Evolutionary conservation across 30 jellyfish, hydroid and myxozoan species (phyloP).

Genomic region (Nemopilema nomurai): DNA sequence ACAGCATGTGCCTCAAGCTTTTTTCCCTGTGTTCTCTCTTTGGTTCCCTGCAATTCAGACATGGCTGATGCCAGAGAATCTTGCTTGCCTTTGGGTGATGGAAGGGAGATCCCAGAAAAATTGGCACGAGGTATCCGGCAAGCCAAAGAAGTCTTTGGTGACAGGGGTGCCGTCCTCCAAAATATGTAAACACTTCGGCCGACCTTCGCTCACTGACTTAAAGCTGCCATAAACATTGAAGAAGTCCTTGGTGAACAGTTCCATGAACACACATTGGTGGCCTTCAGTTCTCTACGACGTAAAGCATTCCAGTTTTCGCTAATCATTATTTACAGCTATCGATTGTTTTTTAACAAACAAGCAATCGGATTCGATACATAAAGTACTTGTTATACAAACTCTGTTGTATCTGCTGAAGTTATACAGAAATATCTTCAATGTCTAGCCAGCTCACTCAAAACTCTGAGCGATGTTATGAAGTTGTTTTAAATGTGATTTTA

Average conservation of each 20-base stretch:
- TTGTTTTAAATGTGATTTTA: too few relatives aligned
- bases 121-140: constrained; percentile 38
- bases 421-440: too few relatives aligned
- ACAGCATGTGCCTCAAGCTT: too few relatives aligned
- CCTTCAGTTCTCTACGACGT: constrained; percentile 41
- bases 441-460: too few relatives aligned
- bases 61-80: background rate
- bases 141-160: constrained; percentile 56
- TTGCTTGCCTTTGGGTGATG: background rate
- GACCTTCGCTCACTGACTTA: constrained; percentile 59
- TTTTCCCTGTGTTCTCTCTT: background rate
- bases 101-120: constrained; percentile 50
- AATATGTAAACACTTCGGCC: constrained; percentile 52
- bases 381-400: too few relatives aligned
- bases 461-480: too few relatives aligned
- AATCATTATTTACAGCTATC: too few relatives aligned
- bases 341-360: too few relatives aligned
- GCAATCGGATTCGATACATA: too few relatives aligned
- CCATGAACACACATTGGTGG: constrained; percentile 63
- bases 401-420: too few relatives aligned
- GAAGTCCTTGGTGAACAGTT: constrained; percentile 44
- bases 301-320: too few relatives aligned
- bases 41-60: background rate
- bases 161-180: constrained; percentile 41
- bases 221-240: constrained; percentile 66